Conservation (phyloP, 2,888 invertebrate species). For the Drosophila demipolita region DNA sequence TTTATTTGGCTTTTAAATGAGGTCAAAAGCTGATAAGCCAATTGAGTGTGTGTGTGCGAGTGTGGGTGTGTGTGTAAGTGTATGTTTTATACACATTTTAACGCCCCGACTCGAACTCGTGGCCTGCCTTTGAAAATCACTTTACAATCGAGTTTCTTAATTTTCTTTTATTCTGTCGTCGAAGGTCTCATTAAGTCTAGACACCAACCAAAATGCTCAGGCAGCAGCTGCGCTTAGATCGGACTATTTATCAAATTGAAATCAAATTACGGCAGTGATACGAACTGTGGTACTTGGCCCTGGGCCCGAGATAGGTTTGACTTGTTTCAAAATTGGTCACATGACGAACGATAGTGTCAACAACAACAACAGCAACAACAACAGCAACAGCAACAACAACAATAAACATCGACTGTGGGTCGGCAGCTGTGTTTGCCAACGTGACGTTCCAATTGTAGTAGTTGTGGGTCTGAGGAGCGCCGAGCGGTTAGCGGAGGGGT, state of each 20-base stretch:
- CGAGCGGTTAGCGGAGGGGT: neutral
- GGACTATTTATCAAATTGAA: conserved; percentile 57
- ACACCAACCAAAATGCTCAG: conserved; percentile 22
- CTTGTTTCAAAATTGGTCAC: conserved; percentile 70
- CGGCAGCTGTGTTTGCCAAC: conserved; percentile 76
- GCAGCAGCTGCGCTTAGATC: conserved; percentile 47
- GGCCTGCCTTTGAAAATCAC: conserved; percentile 44
- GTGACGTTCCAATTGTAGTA: conserved; percentile 25
- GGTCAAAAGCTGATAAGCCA: conserved; percentile 77
- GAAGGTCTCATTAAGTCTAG: conserved; percentile 58
- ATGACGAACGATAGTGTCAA: conserved; percentile 47
- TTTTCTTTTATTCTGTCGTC: conserved; percentile 4
- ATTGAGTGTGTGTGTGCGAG: neutral
- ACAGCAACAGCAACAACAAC: conserved; percentile 1
- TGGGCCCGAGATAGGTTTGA: conserved; percentile 23
- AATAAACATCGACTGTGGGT: conserved; percentile 39
- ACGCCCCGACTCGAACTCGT: conserved; percentile 59
- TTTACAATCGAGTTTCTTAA: conserved; percentile 34
- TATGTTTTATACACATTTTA: conserved; percentile 36
- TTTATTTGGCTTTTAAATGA: conserved; percentile 80
- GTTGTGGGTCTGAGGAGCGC: neutral
- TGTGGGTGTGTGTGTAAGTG: neutral
- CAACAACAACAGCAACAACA: neutral
- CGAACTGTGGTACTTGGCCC: conserved; percentile 12
- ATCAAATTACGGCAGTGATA: conserved; percentile 49